These are phyloP conservation scores for Ormia ochracea DNA, from an alignment of 2,888 invertebrate genomes.

Conservation along the genomic window DNA sequence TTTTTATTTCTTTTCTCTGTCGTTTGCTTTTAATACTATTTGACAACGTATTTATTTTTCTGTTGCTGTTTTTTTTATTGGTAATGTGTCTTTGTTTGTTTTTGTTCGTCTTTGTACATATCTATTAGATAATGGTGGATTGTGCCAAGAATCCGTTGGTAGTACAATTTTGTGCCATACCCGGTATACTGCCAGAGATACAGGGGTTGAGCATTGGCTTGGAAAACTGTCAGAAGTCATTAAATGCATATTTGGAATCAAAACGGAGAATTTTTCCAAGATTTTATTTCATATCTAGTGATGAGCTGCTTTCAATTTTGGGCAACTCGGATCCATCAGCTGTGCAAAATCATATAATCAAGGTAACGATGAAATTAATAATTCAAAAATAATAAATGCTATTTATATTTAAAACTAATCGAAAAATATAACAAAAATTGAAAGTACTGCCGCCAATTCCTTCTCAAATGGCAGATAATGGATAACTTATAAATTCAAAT, in stretches of 20 bases:
- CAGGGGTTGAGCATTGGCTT: slow-evolving; percentile 84
- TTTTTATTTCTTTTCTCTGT: no score
- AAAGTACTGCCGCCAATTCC: no score
- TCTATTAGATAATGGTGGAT: slow-evolving; percentile 86
- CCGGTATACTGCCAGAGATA: slow-evolving; percentile 87
- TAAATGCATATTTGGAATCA: slow-evolving; percentile 92
- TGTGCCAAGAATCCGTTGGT: slow-evolving; percentile 88
- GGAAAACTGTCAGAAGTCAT: slow-evolving; percentile 93
- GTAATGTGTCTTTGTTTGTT: slow-evolving; percentile 40
- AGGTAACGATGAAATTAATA: slow-evolving; percentile 78
- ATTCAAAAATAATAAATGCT: background rate
- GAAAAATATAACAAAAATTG: background rate
- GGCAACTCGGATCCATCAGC: slow-evolving; percentile 90
- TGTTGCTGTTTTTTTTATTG: slow-evolving; percentile 28
- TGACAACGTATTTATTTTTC: slow-evolving; percentile 21
- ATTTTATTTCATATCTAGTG: slow-evolving; percentile 96
- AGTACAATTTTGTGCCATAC: slow-evolving; percentile 85
- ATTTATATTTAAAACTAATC: background rate
- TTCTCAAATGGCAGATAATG: no score
- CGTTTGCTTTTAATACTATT: slow-evolving; percentile 4
- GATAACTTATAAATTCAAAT: no score
- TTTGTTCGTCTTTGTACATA: slow-evolving; percentile 49
- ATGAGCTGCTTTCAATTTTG: slow-evolving; percentile 91
- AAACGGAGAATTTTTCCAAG: slow-evolving; percentile 92
- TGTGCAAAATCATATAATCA: slow-evolving; percentile 95